Evolutionary conservation across 2,888 invertebrate species (phyloP).

Genomic region (Archips crataeganus): DNA sequence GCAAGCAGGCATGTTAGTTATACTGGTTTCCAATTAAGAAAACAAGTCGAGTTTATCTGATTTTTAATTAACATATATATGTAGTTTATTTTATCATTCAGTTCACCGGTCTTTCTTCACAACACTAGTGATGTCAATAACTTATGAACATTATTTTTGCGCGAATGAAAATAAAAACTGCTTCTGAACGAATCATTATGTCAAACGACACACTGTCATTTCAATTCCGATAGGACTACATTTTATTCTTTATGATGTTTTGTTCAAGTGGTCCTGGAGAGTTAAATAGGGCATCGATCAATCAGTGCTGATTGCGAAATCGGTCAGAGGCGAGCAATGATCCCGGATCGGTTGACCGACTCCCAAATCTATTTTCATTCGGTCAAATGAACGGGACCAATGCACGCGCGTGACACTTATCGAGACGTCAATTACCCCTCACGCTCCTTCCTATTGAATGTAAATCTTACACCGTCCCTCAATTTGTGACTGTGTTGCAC

Average conservation of each 20-base stretch:
- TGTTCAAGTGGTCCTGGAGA: slow-evolving; percentile 44
- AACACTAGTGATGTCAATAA: neutral
- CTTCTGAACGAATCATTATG: neutral
- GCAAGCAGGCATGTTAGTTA: neutral
- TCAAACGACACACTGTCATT: neutral
- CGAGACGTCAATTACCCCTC: slow-evolving; percentile 23
- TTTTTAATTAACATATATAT: neutral
- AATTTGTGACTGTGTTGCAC: neutral
- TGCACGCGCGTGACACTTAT: slow-evolving; percentile 48
- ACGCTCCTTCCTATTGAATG: slow-evolving; percentile 12
- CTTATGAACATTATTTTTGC: neutral
- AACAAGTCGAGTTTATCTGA: neutral
- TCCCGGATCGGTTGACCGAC: slow-evolving; percentile 59
- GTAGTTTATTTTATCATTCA: neutral
- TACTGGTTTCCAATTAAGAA: neutral
- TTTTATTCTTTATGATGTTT: slow-evolving; percentile 24
- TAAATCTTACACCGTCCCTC: neutral
- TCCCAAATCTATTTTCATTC: slow-evolving; percentile 62
- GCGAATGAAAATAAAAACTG: neutral
- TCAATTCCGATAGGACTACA: neutral
- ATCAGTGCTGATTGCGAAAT: slow-evolving; percentile 56
- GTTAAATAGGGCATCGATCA: slow-evolving; percentile 62
- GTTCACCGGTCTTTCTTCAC: neutral
- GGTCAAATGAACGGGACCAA: slow-evolving; percentile 56
- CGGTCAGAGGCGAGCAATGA: slow-evolving; percentile 59